Percentiles rank a stretch among this genome's conserved stretches.
Conservation (phyloP, 1,140 invertebrate species). For the Drosophila dunni region DNA sequence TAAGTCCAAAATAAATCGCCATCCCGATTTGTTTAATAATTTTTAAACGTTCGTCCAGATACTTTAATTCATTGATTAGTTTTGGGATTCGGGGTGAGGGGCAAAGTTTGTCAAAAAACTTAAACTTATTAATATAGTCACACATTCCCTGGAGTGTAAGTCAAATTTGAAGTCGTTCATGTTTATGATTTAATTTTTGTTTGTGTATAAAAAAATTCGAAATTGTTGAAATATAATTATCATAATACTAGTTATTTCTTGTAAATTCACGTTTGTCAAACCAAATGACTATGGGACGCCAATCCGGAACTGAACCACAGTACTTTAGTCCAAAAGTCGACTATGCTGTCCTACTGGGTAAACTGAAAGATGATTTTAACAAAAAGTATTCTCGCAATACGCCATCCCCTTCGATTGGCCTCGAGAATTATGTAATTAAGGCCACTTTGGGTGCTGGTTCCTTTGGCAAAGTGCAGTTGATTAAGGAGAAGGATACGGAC, state of each 20-base stretch:
- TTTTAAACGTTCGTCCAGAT: constrained; percentile 65
- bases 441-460: constrained; percentile 67
- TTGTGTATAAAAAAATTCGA: constrained; percentile 11
- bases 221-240: constrained; percentile 13
- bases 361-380: constrained; percentile 70
- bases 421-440: constrained; percentile 65
- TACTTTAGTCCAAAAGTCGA: constrained; percentile 74
- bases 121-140: background rate
- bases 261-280: background rate
- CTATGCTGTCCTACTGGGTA: constrained; percentile 61
- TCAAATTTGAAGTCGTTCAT: constrained; percentile 2
- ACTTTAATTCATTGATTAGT: constrained; percentile 12
- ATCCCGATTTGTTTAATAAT: constrained; percentile 66
- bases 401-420: constrained; percentile 57
- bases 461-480: constrained; percentile 73
- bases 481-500: constrained; percentile 44
- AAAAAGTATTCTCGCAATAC: constrained; percentile 52
- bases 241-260: background rate
- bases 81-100: background rate
- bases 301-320: constrained; percentile 14
- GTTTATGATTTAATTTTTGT: background rate
- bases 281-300: constrained; percentile 16
- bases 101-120: too few relatives aligned
- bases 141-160: background rate
- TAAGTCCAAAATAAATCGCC: constrained; percentile 63